phyloP scores from a whole-genome alignment of 1,140 invertebrate genomes.

The Procambarus virginalis region DNA sequence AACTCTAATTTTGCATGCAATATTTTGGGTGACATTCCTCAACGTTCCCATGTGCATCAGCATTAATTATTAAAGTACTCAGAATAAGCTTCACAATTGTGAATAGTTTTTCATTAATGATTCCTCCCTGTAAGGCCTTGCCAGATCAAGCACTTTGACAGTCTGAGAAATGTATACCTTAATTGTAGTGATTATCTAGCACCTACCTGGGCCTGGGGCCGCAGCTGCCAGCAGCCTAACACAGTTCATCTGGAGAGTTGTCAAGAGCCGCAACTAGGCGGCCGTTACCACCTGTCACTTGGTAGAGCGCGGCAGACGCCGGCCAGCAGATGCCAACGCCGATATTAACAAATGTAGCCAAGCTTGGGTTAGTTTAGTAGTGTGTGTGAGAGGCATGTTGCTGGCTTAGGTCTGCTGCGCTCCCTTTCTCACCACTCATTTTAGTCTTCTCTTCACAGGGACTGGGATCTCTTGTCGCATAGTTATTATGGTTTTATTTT shows the following conservation, averaged over 20 bases:
- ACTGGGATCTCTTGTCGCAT: slow-evolving; percentile 4
- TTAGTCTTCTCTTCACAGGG: slow-evolving; percentile 14
- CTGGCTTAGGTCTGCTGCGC: slow-evolving; percentile 1
- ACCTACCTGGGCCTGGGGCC: neutral
- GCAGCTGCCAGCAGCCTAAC: neutral
- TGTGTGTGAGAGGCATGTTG: neutral
- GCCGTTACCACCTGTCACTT: neutral
- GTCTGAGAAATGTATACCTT: neutral
- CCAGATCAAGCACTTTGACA: neutral
- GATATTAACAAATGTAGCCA: neutral
- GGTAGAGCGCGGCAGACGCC: neutral
- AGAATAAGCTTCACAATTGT: no score
- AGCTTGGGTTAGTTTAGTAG: neutral
- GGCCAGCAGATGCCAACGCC: neutral
- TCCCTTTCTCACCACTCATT: neutral
- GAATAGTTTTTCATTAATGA: neutral
- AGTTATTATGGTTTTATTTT: slow-evolving; percentile 2
- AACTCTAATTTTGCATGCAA: neutral
- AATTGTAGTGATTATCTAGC: neutral
- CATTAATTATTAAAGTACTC: neutral
- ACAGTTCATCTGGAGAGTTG: neutral
- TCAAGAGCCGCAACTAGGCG: neutral
- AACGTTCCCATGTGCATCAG: neutral
- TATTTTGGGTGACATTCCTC: neutral
- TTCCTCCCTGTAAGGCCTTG: neutral